Conservation (phyloP, 1,140 invertebrate species). For the Drosophila truncata region DNA sequence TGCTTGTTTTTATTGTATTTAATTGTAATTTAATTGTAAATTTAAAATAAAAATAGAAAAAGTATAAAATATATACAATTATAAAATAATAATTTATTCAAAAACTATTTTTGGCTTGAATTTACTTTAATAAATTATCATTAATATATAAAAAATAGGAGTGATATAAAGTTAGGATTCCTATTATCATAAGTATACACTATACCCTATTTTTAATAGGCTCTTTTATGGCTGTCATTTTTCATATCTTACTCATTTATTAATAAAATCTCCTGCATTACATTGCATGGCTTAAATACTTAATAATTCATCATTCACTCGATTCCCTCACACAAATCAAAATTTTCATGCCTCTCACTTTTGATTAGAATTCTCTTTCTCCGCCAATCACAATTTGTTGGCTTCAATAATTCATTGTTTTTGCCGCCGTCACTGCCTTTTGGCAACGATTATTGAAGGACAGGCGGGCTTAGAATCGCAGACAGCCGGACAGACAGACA, state of each 20-base stretch:
- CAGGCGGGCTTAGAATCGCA: conserved; percentile 40
- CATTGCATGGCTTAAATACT: background rate
- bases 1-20: background rate
- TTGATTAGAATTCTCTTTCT: conserved; percentile 55
- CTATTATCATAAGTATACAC: background rate
- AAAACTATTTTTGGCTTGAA: too few relatives aligned
- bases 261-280: background rate
- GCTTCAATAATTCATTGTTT: conserved; percentile 57
- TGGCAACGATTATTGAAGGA: conserved; percentile 58
- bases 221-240: background rate
- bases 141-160: background rate
- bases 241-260: conserved; percentile 1
- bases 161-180: too few relatives aligned
- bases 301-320: conserved; percentile 33
- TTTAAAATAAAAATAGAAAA: background rate
- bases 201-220: background rate
- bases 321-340: conserved; percentile 28
- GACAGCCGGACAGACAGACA: conserved; percentile 17
- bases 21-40: background rate
- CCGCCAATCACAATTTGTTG: conserved; percentile 42
- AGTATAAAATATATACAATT: background rate
- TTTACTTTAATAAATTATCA: background rate
- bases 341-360: conserved; percentile 38
- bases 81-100: background rate
- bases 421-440: conserved; percentile 42